phyloP scores from a whole-genome alignment of 2,113 vertebrate genomes.

The Oxyruncus cristatus region DNA sequence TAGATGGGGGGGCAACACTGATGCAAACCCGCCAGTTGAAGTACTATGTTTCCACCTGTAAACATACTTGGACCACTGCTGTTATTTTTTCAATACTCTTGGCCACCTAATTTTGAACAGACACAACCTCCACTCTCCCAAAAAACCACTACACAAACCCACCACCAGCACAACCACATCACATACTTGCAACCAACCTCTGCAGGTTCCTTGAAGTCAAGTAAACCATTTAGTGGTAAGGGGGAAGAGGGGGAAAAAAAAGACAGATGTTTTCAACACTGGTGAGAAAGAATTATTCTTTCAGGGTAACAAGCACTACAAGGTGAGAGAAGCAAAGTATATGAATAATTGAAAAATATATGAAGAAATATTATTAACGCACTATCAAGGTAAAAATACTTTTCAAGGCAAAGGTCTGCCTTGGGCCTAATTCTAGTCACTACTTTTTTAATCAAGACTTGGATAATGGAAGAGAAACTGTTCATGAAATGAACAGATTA shows the following conservation, averaged over 20 bases:
- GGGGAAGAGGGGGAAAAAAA: background rate
- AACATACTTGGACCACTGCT: background rate
- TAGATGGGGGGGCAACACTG: rapidly evolving
- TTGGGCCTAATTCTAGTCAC: background rate
- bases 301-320: background rate
- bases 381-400: background rate
- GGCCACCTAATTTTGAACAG: background rate
- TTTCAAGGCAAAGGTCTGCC: background rate
- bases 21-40: background rate
- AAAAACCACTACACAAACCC: background rate
- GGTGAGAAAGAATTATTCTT: background rate
- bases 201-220: background rate
- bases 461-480: background rate
- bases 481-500: background rate
- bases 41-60: background rate
- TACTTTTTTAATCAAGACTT: background rate
- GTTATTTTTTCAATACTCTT: background rate
- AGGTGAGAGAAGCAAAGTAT: background rate
- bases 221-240: background rate
- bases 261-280: background rate
- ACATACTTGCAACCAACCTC: background rate
- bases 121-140: background rate
- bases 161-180: background rate
- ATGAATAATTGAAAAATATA: background rate
- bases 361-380: background rate